Conservation (phyloP, 2,888 invertebrate genomes). For the Pogonocherus hispidulus region DNA sequence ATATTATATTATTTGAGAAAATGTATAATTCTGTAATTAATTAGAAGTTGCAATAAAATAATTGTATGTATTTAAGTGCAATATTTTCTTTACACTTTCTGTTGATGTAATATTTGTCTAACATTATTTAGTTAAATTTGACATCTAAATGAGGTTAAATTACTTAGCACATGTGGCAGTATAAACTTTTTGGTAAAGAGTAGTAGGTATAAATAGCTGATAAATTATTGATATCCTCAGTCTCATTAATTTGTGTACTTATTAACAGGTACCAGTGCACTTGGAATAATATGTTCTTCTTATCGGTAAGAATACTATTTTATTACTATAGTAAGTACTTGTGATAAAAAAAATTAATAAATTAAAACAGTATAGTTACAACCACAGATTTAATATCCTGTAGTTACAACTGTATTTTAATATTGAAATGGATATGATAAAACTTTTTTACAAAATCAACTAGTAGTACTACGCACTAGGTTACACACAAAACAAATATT, state of each 20-base stretch:
- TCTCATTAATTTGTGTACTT: not conserved
- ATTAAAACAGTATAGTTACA: too few relatives aligned
- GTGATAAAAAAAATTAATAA: too few relatives aligned
- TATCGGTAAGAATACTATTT: constrained; percentile 1
- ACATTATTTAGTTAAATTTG: constrained; percentile 20
- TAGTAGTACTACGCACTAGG: too few relatives aligned
- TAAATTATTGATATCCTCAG: constrained; percentile 8
- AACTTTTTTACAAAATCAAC: too few relatives aligned
- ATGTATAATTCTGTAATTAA: not conserved
- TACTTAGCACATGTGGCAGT: constrained; percentile 20
- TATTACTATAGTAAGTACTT: not conserved
- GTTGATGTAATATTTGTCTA: constrained; percentile 21
- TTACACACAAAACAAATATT: too few relatives aligned
- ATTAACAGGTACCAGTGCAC: constrained; percentile 5
- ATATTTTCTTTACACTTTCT: constrained; percentile 18
- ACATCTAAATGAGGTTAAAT: constrained; percentile 19
- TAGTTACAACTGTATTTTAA: too few relatives aligned
- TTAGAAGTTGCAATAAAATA: not conserved
- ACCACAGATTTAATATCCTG: too few relatives aligned
- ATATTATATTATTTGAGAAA: not conserved
- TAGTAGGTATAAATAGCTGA: constrained; percentile 14
- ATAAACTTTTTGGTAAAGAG: constrained; percentile 18
- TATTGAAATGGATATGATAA: too few relatives aligned
- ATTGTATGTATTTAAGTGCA: constrained; percentile 15
- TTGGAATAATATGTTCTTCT: constrained; percentile 22